Evolutionary conservation across 2,797 vertebrate species (phyloP), one percentile per base, ranked within the genome.

Genomic region (Apodemus agrarius): DNA sequence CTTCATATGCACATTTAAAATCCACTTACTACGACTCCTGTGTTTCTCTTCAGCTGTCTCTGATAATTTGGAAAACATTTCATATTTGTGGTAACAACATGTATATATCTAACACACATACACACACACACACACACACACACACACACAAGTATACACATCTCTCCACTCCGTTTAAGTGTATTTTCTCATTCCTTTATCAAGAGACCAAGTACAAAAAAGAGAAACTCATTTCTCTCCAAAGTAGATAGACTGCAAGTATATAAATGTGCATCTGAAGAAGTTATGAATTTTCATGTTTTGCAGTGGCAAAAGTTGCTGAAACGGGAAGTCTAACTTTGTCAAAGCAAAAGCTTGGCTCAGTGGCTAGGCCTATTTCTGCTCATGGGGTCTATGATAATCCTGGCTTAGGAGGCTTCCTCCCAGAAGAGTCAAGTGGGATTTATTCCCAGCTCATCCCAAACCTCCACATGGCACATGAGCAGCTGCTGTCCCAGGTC

Each of bases 361-460:
- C n/a, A 31, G 8, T 6, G 3, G 4, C 4, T 0, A 1, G 46
- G 3, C 40, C 24, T 34, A 3, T 17, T 7, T 16, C 2, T 61
- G 26, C 65, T 49, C 0, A 1, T 1, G 31, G 85, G 4, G 24
- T 31, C 54, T 4, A 6, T 40, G 57, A 52, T 24, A 46, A 16
- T 1, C 11, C 6, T 0, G 0, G 24, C 31, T 14, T 22, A 7
- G 0, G 43, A 21, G 4, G 4, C 6, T 40, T 59, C 19, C 8
- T 31, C 43, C 17, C 3, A 40, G 37, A 52, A 1, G 43, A 10
- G 11, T 74, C 3, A 0, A 3, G 29, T 10, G 34, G n/a, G 6
- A 37, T 76, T 79, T 16, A 4, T 54, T 1, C 40, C 3, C 13
- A 0, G 54, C 6, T 49, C 0, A 29, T 16, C 65, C 29, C 11